Evolutionary conservation across 2,113 vertebrate genomes (phyloP), one percentile per base, ranked within the genome.

Genomic region (Thinocorus orbignyianus): DNA sequence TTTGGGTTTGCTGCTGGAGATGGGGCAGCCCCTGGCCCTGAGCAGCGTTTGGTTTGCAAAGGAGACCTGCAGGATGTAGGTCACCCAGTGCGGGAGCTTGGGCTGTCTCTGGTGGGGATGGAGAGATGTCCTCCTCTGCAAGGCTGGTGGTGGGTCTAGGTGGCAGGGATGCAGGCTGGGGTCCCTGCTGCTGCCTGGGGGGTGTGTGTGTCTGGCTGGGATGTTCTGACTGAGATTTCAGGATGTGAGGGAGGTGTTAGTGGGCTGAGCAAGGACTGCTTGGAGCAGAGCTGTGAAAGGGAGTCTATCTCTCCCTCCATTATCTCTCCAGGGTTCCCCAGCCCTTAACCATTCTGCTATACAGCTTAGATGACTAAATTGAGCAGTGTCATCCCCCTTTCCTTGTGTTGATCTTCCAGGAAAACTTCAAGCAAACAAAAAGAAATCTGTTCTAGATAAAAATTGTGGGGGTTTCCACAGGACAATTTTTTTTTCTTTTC

Each of bases 1-100:
- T 2, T 11, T 37, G 24, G 57, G 33, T 20, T 68, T 16, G 30
- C 3, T 57, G 65, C 10, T 20, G 57, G 35, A 28, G 35, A 11
- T 30, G 42, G 57, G 46, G 49, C 41, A 69, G 39, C 44, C 22
- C 8, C 39, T 9, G 35, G 31, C 18, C 58, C 55, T 16, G 35
- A 44, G 65, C 17, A 4, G 4, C 0, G 0, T 20, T 57, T 51
- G 13, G 7, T 60, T 39, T 39, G 55, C 13, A 4, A 22, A 62
- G 35, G 20, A 46, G 37, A 28, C 9, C 25, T 37, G 51, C 13
- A 41, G 42, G 25, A 6, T 39, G 37, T 42, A 24, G 55, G 28
- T 31, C 16, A 42, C 4, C 7, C 11, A 1, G 4, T 0, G 16
- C 12, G 37, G 70, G 65, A 91, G 31, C 8, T 33, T n/a, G 46